Base-by-base conservation (phyloP, 2,113 vertebrate genomes). In the Takifugu flavidus region DNA sequence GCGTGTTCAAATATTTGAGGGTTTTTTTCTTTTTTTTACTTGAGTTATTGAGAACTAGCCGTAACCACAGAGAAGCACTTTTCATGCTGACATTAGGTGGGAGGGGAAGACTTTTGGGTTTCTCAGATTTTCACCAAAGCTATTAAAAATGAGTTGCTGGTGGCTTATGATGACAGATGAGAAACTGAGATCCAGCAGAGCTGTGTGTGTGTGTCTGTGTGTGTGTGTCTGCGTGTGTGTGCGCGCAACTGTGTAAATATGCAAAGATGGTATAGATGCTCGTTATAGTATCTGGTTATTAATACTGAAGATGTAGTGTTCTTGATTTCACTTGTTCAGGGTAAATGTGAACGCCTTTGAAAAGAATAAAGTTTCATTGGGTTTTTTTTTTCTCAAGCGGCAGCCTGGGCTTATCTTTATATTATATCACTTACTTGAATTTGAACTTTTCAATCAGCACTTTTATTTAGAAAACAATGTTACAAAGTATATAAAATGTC, bases 71-170 rank as follows among this genome's bases (percentile, higher is more conserved):
- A 72, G 82, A 83, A 81, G 77, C 80, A 85, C 70, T 88, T 87
- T 86, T 86, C 56, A 72, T 72, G 70, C 73, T 59, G 71, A 77
- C 54, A 76, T 74, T 56, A 50, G 56, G 67, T 72, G 72, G 53
- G 44, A 56, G 55, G 59, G 52, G 49, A 52, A 49, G 12, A 62
- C 57, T 67, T 66, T 52, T 2, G 64, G 13, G 51, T 67, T 65
- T 60, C 42, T 81, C 51, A 56, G 25, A 75, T 70, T 86, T 82
- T 88, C 87, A 90, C 86, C 86, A 84, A 90, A 88, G 86, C 84
- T 86, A 84, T 87, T 88, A 84, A 87, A 82, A 67, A 77, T 72
- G 83, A 70, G 80, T 65, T 75, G 72, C 53, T 74, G 54, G 72
- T 80, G 72, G 85, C 79, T 84, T 78, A 86, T 81, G 71, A 77